Evolutionary conservation across 2,888 invertebrate species (phyloP).

Genomic region (Aricia artaxerxes): DNA sequence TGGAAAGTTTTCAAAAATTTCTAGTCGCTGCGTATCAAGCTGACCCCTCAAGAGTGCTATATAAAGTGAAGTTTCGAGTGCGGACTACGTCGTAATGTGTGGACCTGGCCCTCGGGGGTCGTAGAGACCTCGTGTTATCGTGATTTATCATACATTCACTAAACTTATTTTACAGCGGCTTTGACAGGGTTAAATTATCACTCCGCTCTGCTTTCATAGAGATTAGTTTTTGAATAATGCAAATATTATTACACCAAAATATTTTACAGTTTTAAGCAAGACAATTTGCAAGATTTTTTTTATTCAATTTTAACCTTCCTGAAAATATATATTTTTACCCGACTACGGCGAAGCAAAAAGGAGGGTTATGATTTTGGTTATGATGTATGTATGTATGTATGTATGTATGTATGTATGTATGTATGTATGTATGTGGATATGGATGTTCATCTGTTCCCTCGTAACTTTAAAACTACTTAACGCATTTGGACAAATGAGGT

Average conservation of each 20-base stretch:
- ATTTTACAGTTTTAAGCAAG: too few relatives aligned
- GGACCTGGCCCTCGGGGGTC: conserved; percentile 35
- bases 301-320: too few relatives aligned
- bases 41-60: conserved; percentile 29
- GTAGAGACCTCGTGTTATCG: conserved; percentile 34
- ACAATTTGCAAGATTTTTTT: too few relatives aligned
- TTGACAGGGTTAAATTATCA: conserved; percentile 12
- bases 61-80: conserved; percentile 32
- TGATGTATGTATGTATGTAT: too few relatives aligned
- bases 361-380: too few relatives aligned
- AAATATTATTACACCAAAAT: not conserved
- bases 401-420: too few relatives aligned
- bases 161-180: conserved; percentile 17
- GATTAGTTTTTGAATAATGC: not conserved
- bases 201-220: not conserved
- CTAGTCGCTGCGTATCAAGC: not conserved
- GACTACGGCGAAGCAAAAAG: too few relatives aligned
- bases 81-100: conserved; percentile 31
- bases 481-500: too few relatives aligned
- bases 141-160: conserved; percentile 24
- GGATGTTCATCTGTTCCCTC: too few relatives aligned
- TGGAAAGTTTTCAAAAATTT: not conserved
- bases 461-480: too few relatives aligned
- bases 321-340: too few relatives aligned
- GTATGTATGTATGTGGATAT: too few relatives aligned